Conservation (phyloP, 2,888 invertebrate genomes). For the Heliconius ismenius region DNA sequence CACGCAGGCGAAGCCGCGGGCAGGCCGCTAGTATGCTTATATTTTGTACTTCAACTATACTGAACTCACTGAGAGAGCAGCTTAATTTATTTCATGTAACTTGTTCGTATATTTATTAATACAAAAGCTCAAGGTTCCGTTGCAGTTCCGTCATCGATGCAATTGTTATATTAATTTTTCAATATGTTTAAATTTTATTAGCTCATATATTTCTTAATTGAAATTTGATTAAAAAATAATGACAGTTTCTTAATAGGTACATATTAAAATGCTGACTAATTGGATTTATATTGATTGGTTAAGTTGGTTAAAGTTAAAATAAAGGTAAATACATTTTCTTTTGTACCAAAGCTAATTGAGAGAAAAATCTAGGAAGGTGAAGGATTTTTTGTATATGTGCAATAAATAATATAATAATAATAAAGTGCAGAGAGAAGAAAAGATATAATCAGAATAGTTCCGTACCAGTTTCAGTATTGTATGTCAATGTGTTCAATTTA, state of each 20-base stretch:
- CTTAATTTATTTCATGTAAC: neutral
- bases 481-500: too few relatives aligned
- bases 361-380: neutral
- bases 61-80: neutral
- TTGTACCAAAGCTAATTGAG: neutral
- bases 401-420: too few relatives aligned
- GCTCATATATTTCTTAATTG: constrained; percentile 23
- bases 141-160: constrained; percentile 40
- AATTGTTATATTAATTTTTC: constrained; percentile 26
- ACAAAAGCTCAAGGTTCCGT: constrained; percentile 32
- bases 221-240: neutral
- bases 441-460: too few relatives aligned
- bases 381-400: too few relatives aligned
- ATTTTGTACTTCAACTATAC: neutral
- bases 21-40: neutral
- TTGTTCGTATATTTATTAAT: neutral
- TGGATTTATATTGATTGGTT: neutral
- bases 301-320: neutral
- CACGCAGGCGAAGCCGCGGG: too few relatives aligned
- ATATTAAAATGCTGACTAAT: neutral
- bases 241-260: neutral
- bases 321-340: neutral
- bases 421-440: neutral
- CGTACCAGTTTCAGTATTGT: too few relatives aligned
- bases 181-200: constrained; percentile 15